Evolutionary conservation across 1,140 invertebrate species (phyloP).

Genomic region (Leptinotarsa undecemlineata): DNA sequence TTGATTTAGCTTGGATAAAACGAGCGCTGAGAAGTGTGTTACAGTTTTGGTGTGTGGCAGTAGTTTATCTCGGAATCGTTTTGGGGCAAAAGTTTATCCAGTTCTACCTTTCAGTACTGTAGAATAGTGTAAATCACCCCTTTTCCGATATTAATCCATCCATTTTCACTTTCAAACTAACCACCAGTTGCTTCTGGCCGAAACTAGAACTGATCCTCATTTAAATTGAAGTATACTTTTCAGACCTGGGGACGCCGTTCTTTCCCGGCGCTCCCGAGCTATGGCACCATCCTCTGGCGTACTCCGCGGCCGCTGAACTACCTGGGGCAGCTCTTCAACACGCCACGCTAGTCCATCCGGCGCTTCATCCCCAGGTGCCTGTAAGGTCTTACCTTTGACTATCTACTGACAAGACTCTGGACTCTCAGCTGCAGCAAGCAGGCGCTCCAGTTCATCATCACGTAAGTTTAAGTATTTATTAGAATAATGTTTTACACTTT

Average conservation of each 20-base stretch:
- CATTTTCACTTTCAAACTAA: background rate
- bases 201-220: conserved; percentile 31
- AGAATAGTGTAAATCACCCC: too few relatives aligned
- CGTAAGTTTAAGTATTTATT: conserved; percentile 48
- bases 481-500: background rate
- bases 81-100: too few relatives aligned
- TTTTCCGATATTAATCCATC: too few relatives aligned
- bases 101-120: too few relatives aligned
- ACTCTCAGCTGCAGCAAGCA: conserved; percentile 59
- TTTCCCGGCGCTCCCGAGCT: conserved; percentile 90
- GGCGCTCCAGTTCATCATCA: conserved; percentile 59
- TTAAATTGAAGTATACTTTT: conserved; percentile 46
- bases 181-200: background rate
- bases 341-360: conserved; percentile 88
- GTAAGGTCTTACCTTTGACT: conserved; percentile 95
- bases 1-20: too few relatives aligned
- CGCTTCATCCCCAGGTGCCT: conserved; percentile 94
- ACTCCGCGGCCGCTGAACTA: conserved; percentile 74
- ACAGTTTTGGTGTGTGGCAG: too few relatives aligned
- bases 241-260: conserved; percentile 92
- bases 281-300: conserved; percentile 91
- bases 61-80: too few relatives aligned
- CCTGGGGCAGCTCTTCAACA: conserved; percentile 82
- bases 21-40: too few relatives aligned
- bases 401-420: conserved; percentile 83